phyloP scores from a whole-genome alignment of 1,140 invertebrate species.

The Lepidurus arcticus region DNA sequence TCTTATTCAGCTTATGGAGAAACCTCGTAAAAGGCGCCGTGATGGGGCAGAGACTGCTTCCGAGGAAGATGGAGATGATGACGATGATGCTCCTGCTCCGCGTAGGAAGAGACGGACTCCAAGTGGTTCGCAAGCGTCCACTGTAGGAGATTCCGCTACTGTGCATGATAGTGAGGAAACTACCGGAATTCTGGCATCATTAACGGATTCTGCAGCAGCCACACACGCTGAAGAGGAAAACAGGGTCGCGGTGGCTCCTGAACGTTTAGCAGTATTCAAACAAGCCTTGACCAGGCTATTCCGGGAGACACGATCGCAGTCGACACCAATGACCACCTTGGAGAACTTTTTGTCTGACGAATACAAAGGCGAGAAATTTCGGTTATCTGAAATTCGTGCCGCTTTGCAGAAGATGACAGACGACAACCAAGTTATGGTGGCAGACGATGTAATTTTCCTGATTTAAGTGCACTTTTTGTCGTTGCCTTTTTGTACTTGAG shows the following conservation, averaged over 20 bases:
- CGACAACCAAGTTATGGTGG: constrained; percentile 85
- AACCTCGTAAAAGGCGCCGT: constrained; percentile 36
- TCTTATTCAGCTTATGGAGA: constrained; percentile 32
- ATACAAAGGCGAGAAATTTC: constrained; percentile 40
- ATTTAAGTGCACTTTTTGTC: constrained; percentile 54
- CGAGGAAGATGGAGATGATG: constrained; percentile 23
- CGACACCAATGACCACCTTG: constrained; percentile 55
- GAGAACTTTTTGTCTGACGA: constrained; percentile 56
- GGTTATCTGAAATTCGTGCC: constrained; percentile 58
- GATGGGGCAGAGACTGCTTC: constrained; percentile 30
- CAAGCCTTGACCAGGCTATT: constrained; percentile 59
- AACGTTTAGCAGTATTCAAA: constrained; percentile 52
- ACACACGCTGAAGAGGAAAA: constrained; percentile 36
- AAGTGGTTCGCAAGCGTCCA: constrained; percentile 36
- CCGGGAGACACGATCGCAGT: constrained; percentile 60
- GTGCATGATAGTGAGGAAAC: constrained; percentile 44
- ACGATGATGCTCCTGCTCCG: not conserved
- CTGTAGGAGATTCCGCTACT: constrained; percentile 35
- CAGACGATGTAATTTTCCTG: constrained; percentile 79
- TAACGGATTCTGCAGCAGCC: constrained; percentile 23
- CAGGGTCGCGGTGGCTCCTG: constrained; percentile 32
- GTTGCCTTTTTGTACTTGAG: too few species aligned
- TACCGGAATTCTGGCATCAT: not conserved
- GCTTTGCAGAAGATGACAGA: constrained; percentile 78
- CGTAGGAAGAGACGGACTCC: not conserved